These are phyloP conservation scores for Empidonax traillii DNA, from an alignment of 2,113 vertebrate species.

Conservation along the genomic window DNA sequence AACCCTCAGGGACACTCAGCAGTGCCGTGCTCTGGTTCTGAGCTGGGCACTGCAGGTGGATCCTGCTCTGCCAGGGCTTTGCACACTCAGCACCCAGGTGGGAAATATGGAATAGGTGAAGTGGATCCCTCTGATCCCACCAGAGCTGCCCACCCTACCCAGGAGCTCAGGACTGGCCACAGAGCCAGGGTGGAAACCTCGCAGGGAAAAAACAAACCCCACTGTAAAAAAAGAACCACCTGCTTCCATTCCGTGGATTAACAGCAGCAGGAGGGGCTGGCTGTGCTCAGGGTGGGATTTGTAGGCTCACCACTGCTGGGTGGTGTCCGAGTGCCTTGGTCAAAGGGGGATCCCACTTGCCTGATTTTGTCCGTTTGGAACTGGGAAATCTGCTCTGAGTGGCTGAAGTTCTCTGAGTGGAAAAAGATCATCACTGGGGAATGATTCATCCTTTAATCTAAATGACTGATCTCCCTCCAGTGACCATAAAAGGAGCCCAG, in stretches of 20 bases:
- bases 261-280: not conserved
- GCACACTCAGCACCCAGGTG: not conserved
- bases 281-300: not conserved
- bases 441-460: constrained; percentile 48
- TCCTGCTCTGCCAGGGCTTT: not conserved
- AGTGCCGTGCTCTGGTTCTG: not conserved
- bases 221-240: not conserved
- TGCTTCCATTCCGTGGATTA: not conserved
- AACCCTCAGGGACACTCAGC: not conserved
- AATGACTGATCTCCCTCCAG: constrained; percentile 9
- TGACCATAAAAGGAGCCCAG: constrained; percentile 61
- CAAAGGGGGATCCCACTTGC: not conserved
- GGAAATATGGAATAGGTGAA: not conserved
- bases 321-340: not conserved
- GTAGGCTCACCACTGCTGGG: not conserved
- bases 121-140: not conserved
- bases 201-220: not conserved
- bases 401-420: constrained; percentile 2
- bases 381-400: not conserved
- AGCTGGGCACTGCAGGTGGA: not conserved
- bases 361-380: not conserved
- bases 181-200: not conserved
- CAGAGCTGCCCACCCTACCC: not conserved
- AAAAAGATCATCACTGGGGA: constrained; percentile 31
- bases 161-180: not conserved